Evolutionary conservation across 2,888 invertebrate species (phyloP).

Genomic region (Chydorus sphaericus): DNA sequence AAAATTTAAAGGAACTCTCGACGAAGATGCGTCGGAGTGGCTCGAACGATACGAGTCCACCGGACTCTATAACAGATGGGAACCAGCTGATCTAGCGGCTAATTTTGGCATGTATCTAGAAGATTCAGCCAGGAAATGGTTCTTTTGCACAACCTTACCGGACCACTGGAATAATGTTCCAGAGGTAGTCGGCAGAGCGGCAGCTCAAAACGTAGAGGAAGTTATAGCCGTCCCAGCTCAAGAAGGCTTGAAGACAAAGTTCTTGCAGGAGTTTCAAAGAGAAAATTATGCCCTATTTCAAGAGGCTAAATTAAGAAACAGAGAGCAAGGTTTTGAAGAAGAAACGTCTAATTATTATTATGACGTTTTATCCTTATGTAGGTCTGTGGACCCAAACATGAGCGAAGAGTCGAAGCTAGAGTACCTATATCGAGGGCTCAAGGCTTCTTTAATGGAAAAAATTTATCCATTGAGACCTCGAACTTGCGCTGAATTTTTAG

Average conservation of each 20-base stretch:
- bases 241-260: background rate
- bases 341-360: background rate
- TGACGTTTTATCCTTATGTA: background rate
- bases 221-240: no score
- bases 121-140: background rate
- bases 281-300: background rate
- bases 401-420: background rate
- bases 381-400: background rate
- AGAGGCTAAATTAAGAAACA: background rate
- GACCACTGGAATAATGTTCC: no score
- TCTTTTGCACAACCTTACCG: background rate
- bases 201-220: no score
- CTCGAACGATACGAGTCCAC: no score
- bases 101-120: background rate
- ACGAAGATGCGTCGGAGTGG: no score
- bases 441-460: background rate
- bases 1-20: no score
- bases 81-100: no score
- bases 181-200: no score
- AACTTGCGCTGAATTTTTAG: background rate
- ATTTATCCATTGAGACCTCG: background rate
- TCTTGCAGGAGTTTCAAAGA: background rate
- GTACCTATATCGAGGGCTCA: background rate
- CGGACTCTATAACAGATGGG: no score
- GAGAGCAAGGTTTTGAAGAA: background rate